These are phyloP conservation scores for Drosophila baimaii DNA, from an alignment of 1,140 invertebrate species.

Conservation along the genomic window DNA sequence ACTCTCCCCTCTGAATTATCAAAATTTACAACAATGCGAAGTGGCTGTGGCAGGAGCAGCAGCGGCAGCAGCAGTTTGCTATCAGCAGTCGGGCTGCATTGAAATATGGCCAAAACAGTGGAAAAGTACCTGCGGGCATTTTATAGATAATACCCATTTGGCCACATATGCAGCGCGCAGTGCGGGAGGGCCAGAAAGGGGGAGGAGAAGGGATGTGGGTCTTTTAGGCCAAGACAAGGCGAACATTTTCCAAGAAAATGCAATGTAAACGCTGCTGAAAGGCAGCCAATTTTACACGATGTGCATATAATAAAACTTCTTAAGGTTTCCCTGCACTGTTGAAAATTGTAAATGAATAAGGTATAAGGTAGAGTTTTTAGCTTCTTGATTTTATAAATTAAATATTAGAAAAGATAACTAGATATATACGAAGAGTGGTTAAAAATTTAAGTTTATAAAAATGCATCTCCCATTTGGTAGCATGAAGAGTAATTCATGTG, in stretches of 20 bases:
- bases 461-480: neutral
- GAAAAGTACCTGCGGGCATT: constrained; percentile 80
- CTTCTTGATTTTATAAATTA: no score
- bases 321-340: constrained; percentile 17
- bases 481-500: neutral
- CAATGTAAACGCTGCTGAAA: constrained; percentile 53
- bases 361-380: no score
- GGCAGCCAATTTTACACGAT: constrained; percentile 61
- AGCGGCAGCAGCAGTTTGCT: constrained; percentile 55
- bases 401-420: no score
- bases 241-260: constrained; percentile 61
- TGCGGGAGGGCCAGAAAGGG: neutral
- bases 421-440: neutral
- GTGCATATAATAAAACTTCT: constrained; percentile 73
- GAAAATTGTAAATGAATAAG: neutral
- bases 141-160: constrained; percentile 78
- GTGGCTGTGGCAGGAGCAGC: constrained; percentile 42
- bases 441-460: neutral
- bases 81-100: constrained; percentile 74
- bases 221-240: constrained; percentile 26
- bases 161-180: constrained; percentile 28
- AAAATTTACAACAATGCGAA: constrained; percentile 77
- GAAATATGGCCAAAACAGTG: constrained; percentile 74
- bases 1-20: constrained; percentile 67
- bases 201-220: neutral